Evolutionary conservation across 35 echinoderm and acorn worm genomes (phyloP), one percentile per base, ranked within the genome.

Genomic region (Apostichopus californicus): DNA sequence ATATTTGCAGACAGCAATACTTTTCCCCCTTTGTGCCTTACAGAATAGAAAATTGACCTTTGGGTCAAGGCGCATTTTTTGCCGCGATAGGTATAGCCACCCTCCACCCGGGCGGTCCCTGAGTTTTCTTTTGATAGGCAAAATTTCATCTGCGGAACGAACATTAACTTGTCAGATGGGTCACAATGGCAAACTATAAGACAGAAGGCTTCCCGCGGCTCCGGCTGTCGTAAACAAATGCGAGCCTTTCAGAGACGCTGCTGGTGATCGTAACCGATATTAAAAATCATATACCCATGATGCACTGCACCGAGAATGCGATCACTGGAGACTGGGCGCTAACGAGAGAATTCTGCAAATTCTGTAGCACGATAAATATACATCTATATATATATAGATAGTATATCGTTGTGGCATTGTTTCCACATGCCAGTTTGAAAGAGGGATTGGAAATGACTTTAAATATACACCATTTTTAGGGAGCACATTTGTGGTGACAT

Each of bases 171-270:
- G 61, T 52, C 86, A 89, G 86, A 89, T 64, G 61, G 86, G 63
- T 89, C 86, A 89, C 25, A 89, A 72, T 89, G 64, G 68, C 28
- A 72, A 73, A 72, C 34, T 72, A 89, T 89, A 66, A 89, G 86
- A 89, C 63, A 89, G 86, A 89, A 54, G 86, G 86, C 28, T 55
- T 64, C 86, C 86, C 86, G 86, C 68, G 54, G 86, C 8, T 55
- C 15, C 86, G 86, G 86, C 86, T 89, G 86, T 89, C 86, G 86
- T 66, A 89, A 89, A 89, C 86, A 89, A 89, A 89, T 52, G 86
- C 86, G 34, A 55, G 86, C 86, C 86, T 89, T 89, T 89, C 86
- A 89, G 86, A 73, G 20, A 18, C 86, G 8, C 86, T 13, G 68
- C 15, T 53, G 86, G 86, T 15, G 46, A 54, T 66, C 86, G 5